Evolutionary conservation across 2,113 vertebrate genomes (phyloP).

Genomic region (Oriolus oriolus): DNA sequence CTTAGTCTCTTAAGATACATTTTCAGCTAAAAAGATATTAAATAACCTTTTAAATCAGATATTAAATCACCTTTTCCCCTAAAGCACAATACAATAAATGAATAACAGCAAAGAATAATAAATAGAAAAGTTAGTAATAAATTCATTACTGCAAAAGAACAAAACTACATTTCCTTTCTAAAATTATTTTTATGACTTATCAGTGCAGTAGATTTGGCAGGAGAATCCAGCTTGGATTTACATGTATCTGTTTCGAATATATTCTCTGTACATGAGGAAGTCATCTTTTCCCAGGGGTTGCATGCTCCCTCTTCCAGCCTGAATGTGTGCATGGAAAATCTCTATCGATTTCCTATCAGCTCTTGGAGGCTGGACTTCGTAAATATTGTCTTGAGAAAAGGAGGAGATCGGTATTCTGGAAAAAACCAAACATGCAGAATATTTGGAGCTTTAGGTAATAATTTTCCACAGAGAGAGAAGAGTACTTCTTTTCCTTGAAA

Average conservation of each 20-base stretch:
- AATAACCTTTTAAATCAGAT: background rate
- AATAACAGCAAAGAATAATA: background rate
- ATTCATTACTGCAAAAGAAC: background rate
- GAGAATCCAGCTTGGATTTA: slow-evolving; percentile 36
- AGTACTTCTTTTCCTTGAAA: background rate
- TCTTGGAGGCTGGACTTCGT: slow-evolving; percentile 78
- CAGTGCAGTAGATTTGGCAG: background rate
- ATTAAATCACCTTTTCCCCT: background rate
- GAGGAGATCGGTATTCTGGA: slow-evolving; percentile 83
- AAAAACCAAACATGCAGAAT: background rate
- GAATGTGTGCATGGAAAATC: slow-evolving; percentile 85
- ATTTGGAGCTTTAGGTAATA: background rate
- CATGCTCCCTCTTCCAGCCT: slow-evolving; percentile 80
- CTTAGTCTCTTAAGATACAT: background rate
- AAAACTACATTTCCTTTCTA: background rate
- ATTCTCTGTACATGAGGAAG: slow-evolving; percentile 86
- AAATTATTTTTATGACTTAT: background rate
- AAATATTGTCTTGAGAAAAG: slow-evolving; percentile 87
- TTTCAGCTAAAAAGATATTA: background rate
- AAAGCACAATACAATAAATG: background rate
- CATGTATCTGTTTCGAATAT: slow-evolving; percentile 90
- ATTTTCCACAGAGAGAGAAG: background rate
- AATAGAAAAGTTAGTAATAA: background rate
- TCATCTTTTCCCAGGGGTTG: slow-evolving; percentile 83
- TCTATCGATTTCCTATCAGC: slow-evolving; percentile 80